These are phyloP conservation scores for Lycia hirtaria DNA, from an alignment of 2,888 invertebrate species.

Conservation along the genomic window DNA sequence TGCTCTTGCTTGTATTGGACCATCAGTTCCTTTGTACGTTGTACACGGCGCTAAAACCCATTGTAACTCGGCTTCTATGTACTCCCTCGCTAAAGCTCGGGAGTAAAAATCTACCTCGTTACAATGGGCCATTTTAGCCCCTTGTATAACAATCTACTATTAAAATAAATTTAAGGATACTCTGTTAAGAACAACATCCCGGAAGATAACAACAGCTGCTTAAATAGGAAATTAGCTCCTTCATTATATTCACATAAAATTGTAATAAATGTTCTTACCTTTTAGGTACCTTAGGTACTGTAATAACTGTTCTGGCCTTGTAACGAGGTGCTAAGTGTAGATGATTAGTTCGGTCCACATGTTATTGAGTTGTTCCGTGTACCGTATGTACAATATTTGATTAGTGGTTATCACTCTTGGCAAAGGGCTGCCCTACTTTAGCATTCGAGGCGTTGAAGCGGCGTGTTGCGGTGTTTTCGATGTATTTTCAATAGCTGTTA, in stretches of 20 bases:
- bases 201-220: constrained; percentile 4
- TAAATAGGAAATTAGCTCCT: constrained; percentile 3
- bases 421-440: constrained; percentile 25
- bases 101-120: no score
- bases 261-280: constrained; percentile 1
- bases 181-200: no score
- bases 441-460: not conserved
- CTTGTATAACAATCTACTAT: no score
- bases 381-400: constrained; percentile 38
- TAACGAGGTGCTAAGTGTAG: constrained; percentile 49
- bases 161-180: no score
- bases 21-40: no score
- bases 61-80: no score
- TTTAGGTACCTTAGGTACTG: constrained; percentile 20
- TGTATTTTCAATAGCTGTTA: not conserved
- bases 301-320: constrained; percentile 33
- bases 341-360: constrained; percentile 51
- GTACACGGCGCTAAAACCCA: no score
- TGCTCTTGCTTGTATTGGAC: no score
- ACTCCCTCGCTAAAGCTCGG: no score
- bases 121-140: no score
- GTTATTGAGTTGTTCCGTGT: constrained; percentile 48
- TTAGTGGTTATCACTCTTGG: constrained; percentile 29
- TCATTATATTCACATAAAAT: not conserved
- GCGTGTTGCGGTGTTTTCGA: not conserved